Conservation (phyloP, 2,113 vertebrate species). For the Pterocles gutturalis region DNA sequence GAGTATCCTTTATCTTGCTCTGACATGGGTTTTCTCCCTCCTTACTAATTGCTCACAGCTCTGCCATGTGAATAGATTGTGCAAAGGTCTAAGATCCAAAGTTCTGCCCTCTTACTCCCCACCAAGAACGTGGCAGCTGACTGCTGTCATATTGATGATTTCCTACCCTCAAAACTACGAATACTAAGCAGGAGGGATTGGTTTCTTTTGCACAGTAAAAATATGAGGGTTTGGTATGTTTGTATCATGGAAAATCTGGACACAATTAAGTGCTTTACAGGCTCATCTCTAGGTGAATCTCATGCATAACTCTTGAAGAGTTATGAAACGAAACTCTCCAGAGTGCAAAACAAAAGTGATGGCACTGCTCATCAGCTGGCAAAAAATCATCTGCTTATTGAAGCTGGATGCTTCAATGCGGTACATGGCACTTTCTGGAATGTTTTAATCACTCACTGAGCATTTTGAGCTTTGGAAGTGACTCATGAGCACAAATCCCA, state of each 20-base stretch:
- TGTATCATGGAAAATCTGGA: not conserved
- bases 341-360: not conserved
- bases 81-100: not conserved
- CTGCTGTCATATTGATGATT: not conserved
- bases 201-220: not conserved
- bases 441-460: slow-evolving; percentile 50
- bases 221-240: not conserved
- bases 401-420: not conserved
- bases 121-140: not conserved
- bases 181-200: not conserved
- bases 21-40: not conserved
- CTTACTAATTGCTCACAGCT: not conserved
- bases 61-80: not conserved
- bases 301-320: not conserved
- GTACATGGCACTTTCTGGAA: slow-evolving; percentile 14
- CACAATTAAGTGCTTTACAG: not conserved
- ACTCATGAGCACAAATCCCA: slow-evolving; percentile 42
- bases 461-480: slow-evolving; percentile 44
- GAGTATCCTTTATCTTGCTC: not conserved
- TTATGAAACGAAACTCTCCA: not conserved
- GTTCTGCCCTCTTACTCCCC: not conserved
- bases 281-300: slow-evolving; percentile 22
- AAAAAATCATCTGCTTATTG: not conserved
- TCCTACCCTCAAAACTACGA: not conserved
- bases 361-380: not conserved